Evolutionary conservation across 2,797 vertebrate species (phyloP).

Genomic region (Odontamblyopus rebecca): DNA sequence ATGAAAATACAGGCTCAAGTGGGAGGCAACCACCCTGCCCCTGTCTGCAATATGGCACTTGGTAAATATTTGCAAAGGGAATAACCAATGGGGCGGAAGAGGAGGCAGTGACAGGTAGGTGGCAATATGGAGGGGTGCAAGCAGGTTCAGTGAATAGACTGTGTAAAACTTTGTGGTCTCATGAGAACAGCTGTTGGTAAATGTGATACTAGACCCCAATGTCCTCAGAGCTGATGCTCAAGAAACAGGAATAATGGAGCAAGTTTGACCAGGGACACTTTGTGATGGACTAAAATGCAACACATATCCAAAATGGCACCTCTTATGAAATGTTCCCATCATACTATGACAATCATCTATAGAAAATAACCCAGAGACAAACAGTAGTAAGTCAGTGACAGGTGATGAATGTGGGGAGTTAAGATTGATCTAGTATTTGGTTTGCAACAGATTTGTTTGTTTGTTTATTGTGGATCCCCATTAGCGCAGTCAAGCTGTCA

Average conservation of each 20-base stretch:
- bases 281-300: background rate
- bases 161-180: background rate
- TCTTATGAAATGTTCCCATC: background rate
- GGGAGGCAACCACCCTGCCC: slow-evolving; percentile 34
- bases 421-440: background rate
- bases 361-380: background rate
- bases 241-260: background rate
- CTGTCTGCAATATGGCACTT: slow-evolving; percentile 39
- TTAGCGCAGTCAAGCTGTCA: no score
- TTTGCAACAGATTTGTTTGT: background rate
- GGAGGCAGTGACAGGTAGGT: slow-evolving; percentile 37
- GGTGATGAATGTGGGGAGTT: no score
- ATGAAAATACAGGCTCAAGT: slow-evolving; percentile 49
- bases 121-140: slow-evolving; percentile 24
- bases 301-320: background rate
- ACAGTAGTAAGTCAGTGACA: background rate
- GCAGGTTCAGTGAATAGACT: background rate
- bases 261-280: background rate
- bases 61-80: slow-evolving; percentile 33
- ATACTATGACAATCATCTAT: background rate
- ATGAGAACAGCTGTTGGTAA: background rate
- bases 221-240: background rate
- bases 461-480: background rate
- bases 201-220: background rate
- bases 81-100: slow-evolving; percentile 31